Evolutionary conservation across 2,888 invertebrate genomes (phyloP), one percentile per base, ranked within the genome.

Genomic region (Drosophila demipolita): DNA sequence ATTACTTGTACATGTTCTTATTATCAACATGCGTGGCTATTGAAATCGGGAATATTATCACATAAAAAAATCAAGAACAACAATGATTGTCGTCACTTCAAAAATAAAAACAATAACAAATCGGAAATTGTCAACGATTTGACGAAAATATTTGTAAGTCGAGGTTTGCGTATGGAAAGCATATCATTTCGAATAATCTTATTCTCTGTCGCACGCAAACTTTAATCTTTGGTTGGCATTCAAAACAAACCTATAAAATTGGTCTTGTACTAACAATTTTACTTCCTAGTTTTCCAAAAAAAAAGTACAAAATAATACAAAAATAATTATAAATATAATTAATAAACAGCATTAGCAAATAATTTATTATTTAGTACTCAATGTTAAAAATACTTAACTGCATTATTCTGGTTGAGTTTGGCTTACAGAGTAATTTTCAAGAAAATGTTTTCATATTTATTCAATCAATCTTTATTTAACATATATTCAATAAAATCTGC

Each of bases 21-120:
- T 55, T 66, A 63, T 70, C 57, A 70, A 49, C 36, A 45, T 9
- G 15, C 58, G 15, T 3, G 17, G n/a, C 12, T 53, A 49, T 33
- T 26, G 0, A 32, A 35, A 57, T 38, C 35, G 42, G 3, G 15
- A 38, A 6, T 29, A 11, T 59, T 57, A 52, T 36, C 66, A 15
- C 5, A 40, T 29, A 40, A 38, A 53, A 66, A 68, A 53, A 8
- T 9, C n/a, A 11, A 3, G 33, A 59, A 49, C 8, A 54, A 42
- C 23, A 58, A 12, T 42, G 11, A 49, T 49, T 60, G 49, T 36
- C 59, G 59, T 59, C 45, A 48, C n/a, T 35, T 33, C 23, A 11
- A 17, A 15, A 11, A 20, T 1, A 38, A 50, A 12, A 60, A 33
- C n/a, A 66, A 62, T 38, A 73, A 50, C 36, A 61, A 32, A 23